Base-by-base conservation (phyloP, 1,140 invertebrate species). In the honey bee (Apis mellifera) region DNA sequence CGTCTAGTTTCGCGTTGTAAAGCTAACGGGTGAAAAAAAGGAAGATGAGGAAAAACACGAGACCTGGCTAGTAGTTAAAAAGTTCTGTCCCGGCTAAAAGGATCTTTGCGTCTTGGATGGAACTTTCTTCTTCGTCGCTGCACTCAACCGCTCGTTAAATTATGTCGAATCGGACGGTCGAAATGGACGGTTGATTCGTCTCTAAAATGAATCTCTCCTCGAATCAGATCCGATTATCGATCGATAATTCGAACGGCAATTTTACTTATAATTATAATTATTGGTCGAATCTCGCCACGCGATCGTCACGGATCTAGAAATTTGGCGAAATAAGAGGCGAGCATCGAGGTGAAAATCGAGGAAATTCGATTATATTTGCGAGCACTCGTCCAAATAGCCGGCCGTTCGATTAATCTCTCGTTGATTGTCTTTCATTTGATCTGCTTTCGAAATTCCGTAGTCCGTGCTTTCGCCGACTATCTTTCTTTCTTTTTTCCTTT, bases 1-100 rank as follows among this genome's bases (percentile, higher is more conserved):
- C 79, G 64, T 76, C 79, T 75, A 76, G 71, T 75, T 82, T 76
- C 52, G 64, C 72, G 79, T 82, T 64, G 76, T 82, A 82, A 82
- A 76, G 79, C 62, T 76, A 75, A 66, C 71, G 64, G 32, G 15
- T 15, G n/a, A n/a, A 48, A 54, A 23, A n/a, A 66, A n/a, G n/a
- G 26, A 19, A 54, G 32, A 42, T 7, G n/a, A 23, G 17, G n/a
- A 76, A 65, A 75, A 52, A 55, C 17, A 55, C 9, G 13, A 78
- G 19, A 62, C 12, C 19, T 4, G 74, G 9, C 32, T 48, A 60
- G 54, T 52, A 76, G 73, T 76, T 76, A 75, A 69, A 26, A 76
- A 82, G 42, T 82, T 69, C 64, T 64, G 59, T 69, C 54, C 48
- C 57, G 62, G 54, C 54, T 62, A 62, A 65, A 71, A 62, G 79